Percentiles rank a stretch among this genome's conserved stretches.
Conservation (phyloP, 1,140 invertebrate species). For the Cyclina sinensis region DNA sequence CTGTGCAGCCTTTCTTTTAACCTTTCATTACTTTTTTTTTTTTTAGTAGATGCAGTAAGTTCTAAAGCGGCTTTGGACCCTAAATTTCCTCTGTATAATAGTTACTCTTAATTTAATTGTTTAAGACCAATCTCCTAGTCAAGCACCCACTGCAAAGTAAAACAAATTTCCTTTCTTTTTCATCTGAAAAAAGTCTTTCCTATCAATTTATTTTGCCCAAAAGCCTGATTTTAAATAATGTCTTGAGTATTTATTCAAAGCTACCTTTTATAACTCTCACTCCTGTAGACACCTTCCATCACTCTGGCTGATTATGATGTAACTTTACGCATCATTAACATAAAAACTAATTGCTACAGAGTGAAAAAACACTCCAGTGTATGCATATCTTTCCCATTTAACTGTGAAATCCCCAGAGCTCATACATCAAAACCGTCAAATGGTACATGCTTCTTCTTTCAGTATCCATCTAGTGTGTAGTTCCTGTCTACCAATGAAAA, state of each 20-base stretch:
- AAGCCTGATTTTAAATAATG: not conserved
- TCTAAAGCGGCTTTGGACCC: too few species aligned
- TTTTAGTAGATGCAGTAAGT: too few species aligned
- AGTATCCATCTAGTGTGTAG: not conserved
- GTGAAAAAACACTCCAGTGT: constrained; percentile 15
- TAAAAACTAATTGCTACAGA: constrained; percentile 20
- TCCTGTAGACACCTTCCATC: constrained; percentile 20
- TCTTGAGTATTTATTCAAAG: not conserved
- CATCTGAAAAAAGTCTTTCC: not conserved
- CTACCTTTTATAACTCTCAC: not conserved
- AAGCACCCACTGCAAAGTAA: too few species aligned
- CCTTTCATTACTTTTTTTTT: too few species aligned
- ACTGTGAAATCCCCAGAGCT: not conserved
- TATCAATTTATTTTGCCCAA: not conserved
- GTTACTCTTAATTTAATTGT: too few species aligned
- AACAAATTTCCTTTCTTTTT: too few species aligned
- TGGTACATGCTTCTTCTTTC: constrained; percentile 10
- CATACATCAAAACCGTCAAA: constrained; percentile 18
- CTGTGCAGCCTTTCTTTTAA: too few species aligned
- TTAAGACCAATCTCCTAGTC: too few species aligned
- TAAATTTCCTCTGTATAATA: too few species aligned
- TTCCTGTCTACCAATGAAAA: not conserved
- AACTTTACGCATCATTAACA: constrained; percentile 19
- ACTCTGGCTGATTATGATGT: constrained; percentile 14
- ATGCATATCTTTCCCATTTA: not conserved